Evolutionary conservation across 1,140 invertebrate species (phyloP).

Genomic region (Cotesia chilonis): DNA sequence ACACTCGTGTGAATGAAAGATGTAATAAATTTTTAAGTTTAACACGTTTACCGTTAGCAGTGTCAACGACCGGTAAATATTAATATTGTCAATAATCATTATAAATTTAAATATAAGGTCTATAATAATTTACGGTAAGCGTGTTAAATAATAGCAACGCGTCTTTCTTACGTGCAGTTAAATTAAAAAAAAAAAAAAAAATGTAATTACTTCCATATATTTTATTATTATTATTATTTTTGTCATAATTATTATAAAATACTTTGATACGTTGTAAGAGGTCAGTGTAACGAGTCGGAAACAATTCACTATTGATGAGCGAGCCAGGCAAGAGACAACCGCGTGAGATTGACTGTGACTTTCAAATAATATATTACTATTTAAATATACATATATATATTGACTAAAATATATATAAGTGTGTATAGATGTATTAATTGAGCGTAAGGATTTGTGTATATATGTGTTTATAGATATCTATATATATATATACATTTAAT

Average conservation of each 20-base stretch:
- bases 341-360: conserved; percentile 24
- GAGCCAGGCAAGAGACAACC: conserved; percentile 33
- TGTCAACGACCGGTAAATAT: not conserved
- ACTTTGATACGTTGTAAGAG: not conserved
- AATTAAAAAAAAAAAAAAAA: too few relatives aligned
- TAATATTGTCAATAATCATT: not conserved
- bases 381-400: conserved; percentile 17
- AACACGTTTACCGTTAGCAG: conserved; percentile 1
- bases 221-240: conserved; percentile 7
- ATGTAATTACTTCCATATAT: not conserved
- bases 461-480: too few relatives aligned
- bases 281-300: conserved; percentile 23
- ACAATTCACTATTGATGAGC: conserved; percentile 36
- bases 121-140: not conserved
- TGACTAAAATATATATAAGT: conserved; percentile 28
- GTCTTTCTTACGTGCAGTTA: conserved; percentile 20
- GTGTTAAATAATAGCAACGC: conserved; percentile 18
- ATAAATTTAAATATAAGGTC: not conserved
- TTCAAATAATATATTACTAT: conserved; percentile 7
- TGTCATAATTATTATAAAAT: not conserved
- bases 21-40: not conserved
- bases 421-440: conserved; percentile 3
- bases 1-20: conserved; percentile 7
- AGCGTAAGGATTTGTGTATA: too few relatives aligned
- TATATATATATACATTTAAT: too few relatives aligned